A percentile compares a stretch with the other conserved stretches of the same genome.
These are phyloP conservation scores for Cyphotilapia sp. DNA, from an alignment of 2,113 vertebrate species.

Conservation along the genomic window DNA sequence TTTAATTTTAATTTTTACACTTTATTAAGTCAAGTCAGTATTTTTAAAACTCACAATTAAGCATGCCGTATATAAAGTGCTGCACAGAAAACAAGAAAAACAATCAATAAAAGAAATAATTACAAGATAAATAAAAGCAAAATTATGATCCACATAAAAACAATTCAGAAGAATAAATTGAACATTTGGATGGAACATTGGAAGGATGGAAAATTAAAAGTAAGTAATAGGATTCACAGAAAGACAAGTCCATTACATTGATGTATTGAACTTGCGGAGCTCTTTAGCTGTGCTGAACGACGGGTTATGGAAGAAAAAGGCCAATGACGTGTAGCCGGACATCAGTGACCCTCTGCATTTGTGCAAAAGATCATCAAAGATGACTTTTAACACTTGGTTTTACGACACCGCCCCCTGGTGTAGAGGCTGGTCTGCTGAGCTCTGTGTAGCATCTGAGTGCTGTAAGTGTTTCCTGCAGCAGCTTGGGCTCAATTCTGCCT, in stretches of 20 bases:
- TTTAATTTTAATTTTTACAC: accelerated
- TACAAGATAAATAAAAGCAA: neutral
- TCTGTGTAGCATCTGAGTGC: neutral
- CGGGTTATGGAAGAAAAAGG: neutral
- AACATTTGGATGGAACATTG: no score
- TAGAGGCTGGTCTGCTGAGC: neutral
- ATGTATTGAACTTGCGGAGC: neutral
- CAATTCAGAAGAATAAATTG: neutral
- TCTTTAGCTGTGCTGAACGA: accelerated
- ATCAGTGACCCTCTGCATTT: neutral
- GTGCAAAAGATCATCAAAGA: neutral
- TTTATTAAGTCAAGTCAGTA: neutral
- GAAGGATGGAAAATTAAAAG: neutral
- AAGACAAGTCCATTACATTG: neutral
- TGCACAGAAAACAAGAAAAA: neutral
- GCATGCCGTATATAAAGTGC: neutral
- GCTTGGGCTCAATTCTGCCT: neutral
- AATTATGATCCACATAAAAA: neutral
- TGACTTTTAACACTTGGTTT: neutral
- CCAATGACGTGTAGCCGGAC: neutral
- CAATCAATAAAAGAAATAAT: neutral
- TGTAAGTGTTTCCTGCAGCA: neutral
- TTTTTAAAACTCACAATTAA: neutral
- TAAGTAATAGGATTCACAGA: neutral
- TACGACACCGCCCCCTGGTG: neutral